These are phyloP conservation scores for Drosophila atripex DNA, from an alignment of 2,888 invertebrate genomes.

Conservation along the genomic window DNA sequence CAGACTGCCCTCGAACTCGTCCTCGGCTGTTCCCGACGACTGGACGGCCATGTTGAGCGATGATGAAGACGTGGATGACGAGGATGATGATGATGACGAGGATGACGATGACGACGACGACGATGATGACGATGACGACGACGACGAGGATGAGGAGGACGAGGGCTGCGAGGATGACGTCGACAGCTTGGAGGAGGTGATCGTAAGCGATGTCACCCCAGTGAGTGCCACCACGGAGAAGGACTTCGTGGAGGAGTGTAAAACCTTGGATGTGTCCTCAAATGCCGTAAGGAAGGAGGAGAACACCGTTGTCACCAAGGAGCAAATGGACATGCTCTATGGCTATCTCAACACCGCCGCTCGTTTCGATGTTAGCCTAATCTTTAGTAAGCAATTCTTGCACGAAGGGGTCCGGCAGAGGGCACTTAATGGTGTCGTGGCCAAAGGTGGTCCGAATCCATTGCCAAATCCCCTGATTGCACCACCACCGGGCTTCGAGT, in stretches of 20 bases:
- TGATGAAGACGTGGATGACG: constrained; percentile 25
- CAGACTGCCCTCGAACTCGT: background rate
- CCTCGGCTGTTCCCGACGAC: constrained; percentile 40
- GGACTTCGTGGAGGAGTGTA: background rate
- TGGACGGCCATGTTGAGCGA: constrained; percentile 54
- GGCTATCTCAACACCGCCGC: background rate
- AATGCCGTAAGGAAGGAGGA: background rate
- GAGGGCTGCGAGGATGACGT: background rate
- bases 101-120: constrained; percentile 1
- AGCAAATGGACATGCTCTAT: background rate
- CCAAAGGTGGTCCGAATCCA: background rate
- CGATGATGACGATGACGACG: constrained; percentile 27
- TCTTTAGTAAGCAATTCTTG: constrained; percentile 54
- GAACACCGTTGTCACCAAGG: background rate
- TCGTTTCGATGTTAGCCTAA: constrained; percentile 15
- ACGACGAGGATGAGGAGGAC: constrained; percentile 7
- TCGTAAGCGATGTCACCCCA: background rate
- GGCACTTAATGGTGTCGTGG: background rate
- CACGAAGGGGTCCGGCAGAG: constrained; percentile 45
- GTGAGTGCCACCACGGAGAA: background rate
- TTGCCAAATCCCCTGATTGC: background rate
- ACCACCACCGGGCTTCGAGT: constrained; percentile 54
- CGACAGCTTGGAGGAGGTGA: background rate
- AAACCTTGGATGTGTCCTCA: background rate
- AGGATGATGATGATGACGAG: constrained; percentile 8